Percentiles rank a stretch among this genome's conserved stretches.
These are phyloP conservation scores for Hirtodrosophila cameraria DNA, from an alignment of 2,888 invertebrate species.

Conservation along the genomic window DNA sequence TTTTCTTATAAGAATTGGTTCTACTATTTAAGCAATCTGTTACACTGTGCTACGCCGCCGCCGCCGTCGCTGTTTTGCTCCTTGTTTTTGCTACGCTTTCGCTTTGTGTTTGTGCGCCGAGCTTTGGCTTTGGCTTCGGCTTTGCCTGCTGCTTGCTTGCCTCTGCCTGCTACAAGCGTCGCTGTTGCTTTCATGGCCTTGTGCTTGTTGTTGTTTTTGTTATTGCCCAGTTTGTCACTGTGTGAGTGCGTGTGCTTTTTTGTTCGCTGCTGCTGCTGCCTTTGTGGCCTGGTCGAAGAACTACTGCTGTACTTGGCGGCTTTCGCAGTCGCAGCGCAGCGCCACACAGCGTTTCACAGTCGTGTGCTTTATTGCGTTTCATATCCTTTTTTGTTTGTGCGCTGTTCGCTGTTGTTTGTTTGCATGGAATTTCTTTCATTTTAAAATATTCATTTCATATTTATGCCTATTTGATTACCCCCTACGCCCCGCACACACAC, in stretches of 20 bases:
- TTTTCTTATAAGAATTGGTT: slow-evolving; percentile 4
- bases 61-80: slow-evolving; percentile 56
- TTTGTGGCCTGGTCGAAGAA: slow-evolving; percentile 50
- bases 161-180: slow-evolving; percentile 49
- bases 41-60: slow-evolving; percentile 39
- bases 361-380: slow-evolving; percentile 59
- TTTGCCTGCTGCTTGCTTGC: slow-evolving; percentile 38
- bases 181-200: slow-evolving; percentile 60
- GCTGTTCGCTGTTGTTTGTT: slow-evolving; percentile 46
- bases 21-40: slow-evolving; percentile 24
- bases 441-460: slow-evolving; percentile 68
- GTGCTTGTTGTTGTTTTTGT: slow-evolving; percentile 35
- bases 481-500: slow-evolving; percentile 11
- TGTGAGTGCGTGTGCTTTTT: slow-evolving; percentile 57
- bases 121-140: slow-evolving; percentile 56
- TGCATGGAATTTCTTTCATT: slow-evolving; percentile 56
- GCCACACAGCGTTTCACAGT: slow-evolving; percentile 25
- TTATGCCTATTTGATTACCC: slow-evolving; percentile 42
- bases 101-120: slow-evolving; percentile 61
- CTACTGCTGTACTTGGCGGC: slow-evolving; percentile 69
- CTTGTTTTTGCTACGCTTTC: slow-evolving; percentile 73
- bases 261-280: slow-evolving; percentile 38
- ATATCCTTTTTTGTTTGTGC: slow-evolving; percentile 61
- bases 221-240: slow-evolving; percentile 52
- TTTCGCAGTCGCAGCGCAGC: slow-evolving; percentile 26